Base-by-base conservation (phyloP, 1,140 invertebrate genomes). In the Stratiolaelaps scimitus region DNA sequence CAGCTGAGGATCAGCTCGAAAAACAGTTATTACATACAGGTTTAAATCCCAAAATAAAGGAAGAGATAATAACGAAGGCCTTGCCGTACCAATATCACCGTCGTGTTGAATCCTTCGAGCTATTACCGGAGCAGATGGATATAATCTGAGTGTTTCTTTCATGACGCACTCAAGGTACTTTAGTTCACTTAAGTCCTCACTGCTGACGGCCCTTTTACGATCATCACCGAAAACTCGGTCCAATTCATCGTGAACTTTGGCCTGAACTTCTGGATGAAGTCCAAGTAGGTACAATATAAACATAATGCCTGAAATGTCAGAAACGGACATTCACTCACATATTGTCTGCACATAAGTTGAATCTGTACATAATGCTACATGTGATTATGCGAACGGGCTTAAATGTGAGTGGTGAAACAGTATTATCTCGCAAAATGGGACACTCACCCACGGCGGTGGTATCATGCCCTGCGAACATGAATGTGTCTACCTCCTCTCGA, bases 391-490 rank as follows among this genome's bases (percentile, higher is more conserved):
- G n/a, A n/a, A n/a, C n/a, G n/a, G n/a, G n/a, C n/a, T n/a, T n/a
- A n/a, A n/a, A n/a, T n/a, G n/a, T n/a, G n/a, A n/a, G n/a, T n/a
- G n/a, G n/a, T n/a, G n/a, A n/a, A n/a, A n/a, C n/a, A n/a, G n/a
- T n/a, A n/a, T n/a, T n/a, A n/a, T n/a, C n/a, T n/a, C n/a, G n/a
- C 34, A 40, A 10, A 40, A 40, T 4, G 5, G 10, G 34, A 40
- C 10, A 10, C 34, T 40, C 34, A 40, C 34, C 34, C 10, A 40
- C 83, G 1, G 88, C 86, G 0, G 90, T 94, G 0, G 91, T 94
- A 72, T 95, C 91, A 74, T 94, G 90, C 26, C 91, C 89, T 81
- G 92, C 89, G 73, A 93, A 92, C 88, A 92, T 92, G 70, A 92
- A 92, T 1, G 89, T 92, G 73, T 91, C 86, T 0, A 91, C 88